These are phyloP conservation scores for Oryzaephilus surinamensis DNA, from an alignment of 1,140 invertebrate species.

Conservation along the genomic window DNA sequence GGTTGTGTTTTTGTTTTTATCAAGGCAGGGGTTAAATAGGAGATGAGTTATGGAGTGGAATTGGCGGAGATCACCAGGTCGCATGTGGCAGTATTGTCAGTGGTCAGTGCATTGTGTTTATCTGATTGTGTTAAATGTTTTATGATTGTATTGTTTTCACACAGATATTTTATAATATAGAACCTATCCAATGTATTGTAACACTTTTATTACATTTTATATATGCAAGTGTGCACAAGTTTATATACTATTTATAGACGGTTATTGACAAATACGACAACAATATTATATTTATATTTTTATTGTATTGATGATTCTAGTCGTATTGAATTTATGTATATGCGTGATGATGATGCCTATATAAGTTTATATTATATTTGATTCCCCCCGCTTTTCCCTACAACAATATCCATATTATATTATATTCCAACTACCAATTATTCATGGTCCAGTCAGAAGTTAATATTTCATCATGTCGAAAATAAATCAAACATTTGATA, in stretches of 20 bases:
- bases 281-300: no score
- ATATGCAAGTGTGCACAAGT: neutral
- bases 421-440: slow-evolving; percentile 16
- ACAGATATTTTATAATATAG: no score
- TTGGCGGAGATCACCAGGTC: slow-evolving; percentile 12
- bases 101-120: slow-evolving; percentile 17
- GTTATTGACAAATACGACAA: no score
- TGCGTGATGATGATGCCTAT: no score
- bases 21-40: no score
- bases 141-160: slow-evolving; percentile 17
- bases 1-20: no score
- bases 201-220: no score
- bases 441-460: slow-evolving; percentile 17
- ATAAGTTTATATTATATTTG: slow-evolving; percentile 5
- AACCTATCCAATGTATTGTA: no score
- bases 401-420: no score
- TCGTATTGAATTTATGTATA: no score
- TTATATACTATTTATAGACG: neutral
- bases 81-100: slow-evolving; percentile 14
- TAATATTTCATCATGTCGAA: slow-evolving; percentile 29
- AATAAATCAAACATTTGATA: slow-evolving; percentile 28
- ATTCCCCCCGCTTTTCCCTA: slow-evolving; percentile 5
- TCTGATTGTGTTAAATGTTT: slow-evolving; percentile 19
- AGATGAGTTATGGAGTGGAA: slow-evolving; percentile 7
- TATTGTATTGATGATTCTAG: no score